phyloP scores from a whole-genome alignment of 2,888 invertebrate species.

The Brenthis daphne region DNA sequence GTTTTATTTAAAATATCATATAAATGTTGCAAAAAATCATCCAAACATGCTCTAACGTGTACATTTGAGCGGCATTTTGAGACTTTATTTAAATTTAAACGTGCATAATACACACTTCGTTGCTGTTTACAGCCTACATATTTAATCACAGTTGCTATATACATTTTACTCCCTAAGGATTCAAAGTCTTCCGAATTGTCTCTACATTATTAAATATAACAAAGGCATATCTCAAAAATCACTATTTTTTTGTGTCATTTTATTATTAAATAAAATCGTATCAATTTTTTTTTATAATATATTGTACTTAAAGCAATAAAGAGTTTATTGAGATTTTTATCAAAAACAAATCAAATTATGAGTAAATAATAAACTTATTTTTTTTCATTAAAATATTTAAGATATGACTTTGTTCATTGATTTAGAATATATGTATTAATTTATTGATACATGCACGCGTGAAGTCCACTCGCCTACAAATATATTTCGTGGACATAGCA shows the following conservation, averaged over 20 bases:
- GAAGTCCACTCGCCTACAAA: constrained; percentile 8
- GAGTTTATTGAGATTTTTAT: background rate
- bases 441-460: constrained; percentile 13
- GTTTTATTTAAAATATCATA: background rate
- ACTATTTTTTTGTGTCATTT: background rate
- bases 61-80: constrained; percentile 25
- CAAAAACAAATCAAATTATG: background rate
- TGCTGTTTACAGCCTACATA: constrained; percentile 75
- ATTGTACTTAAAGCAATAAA: no score
- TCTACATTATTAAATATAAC: constrained; percentile 20
- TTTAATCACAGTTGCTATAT: constrained; percentile 57
- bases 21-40: constrained; percentile 22
- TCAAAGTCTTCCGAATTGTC: constrained; percentile 54
- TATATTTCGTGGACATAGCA: background rate
- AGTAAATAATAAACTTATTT: background rate
- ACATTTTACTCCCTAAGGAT: constrained; percentile 65
- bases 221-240: constrained; percentile 13
- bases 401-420: constrained; percentile 8
- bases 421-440: background rate
- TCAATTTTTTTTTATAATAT: background rate
- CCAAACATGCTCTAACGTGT: constrained; percentile 29
- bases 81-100: constrained; percentile 21
- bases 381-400: background rate
- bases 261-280: background rate
- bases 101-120: constrained; percentile 50